Evolutionary conservation across 2,888 invertebrate genomes (phyloP).

Genomic region (Brachynemurus nebulosus): DNA sequence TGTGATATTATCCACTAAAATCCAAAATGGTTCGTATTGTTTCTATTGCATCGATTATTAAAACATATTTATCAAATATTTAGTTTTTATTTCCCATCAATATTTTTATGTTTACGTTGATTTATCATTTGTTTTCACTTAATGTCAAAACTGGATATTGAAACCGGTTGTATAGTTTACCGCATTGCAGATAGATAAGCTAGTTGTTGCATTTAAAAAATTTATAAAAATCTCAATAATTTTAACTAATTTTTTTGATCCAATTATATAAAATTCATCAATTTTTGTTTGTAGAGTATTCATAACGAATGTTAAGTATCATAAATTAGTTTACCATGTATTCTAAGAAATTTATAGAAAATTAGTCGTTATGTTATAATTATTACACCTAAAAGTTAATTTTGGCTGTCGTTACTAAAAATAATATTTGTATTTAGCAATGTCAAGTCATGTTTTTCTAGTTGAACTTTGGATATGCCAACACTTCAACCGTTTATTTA

Average conservation of each 20-base stretch:
- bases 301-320: no score
- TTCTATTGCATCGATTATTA: slow-evolving; percentile 31
- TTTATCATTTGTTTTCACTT: slow-evolving; percentile 24
- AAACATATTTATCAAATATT: slow-evolving; percentile 29
- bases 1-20: slow-evolving; percentile 41
- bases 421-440: slow-evolving; percentile 4
- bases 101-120: slow-evolving; percentile 42
- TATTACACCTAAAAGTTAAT: slow-evolving; percentile 6
- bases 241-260: no score
- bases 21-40: slow-evolving; percentile 43
- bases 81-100: slow-evolving; percentile 32
- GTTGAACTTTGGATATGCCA: slow-evolving; percentile 7
- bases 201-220: not conserved
- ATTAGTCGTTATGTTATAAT: not conserved
- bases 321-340: no score
- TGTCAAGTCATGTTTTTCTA: slow-evolving; percentile 7
- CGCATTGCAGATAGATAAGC: slow-evolving; percentile 26
- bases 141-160: slow-evolving; percentile 24
- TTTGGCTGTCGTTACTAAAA: slow-evolving; percentile 6
- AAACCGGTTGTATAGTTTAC: slow-evolving; percentile 27
- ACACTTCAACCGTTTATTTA: slow-evolving; percentile 2
- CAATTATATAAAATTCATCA: no score
- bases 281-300: no score
- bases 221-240: no score
- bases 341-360: not conserved